Evolutionary conservation across 2,888 invertebrate species (phyloP), one percentile per base, ranked within the genome.

Genomic region (Holacanthella duospinosa): DNA sequence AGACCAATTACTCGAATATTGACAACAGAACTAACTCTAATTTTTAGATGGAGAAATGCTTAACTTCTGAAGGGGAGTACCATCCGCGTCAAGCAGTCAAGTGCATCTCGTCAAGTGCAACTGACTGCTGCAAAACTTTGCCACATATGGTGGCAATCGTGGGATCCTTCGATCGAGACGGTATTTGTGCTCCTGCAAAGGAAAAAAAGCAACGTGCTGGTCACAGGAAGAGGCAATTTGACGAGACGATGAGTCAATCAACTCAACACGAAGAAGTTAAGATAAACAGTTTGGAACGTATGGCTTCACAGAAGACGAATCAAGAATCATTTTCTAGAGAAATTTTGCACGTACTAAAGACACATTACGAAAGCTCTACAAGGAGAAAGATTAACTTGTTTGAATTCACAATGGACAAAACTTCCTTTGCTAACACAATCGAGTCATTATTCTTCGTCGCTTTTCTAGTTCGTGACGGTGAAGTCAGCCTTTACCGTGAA

Each of bases 401-500:
- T 29, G 66, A 68, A 25, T 68, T 68, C 55, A 59, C 61, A 0
- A 59, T 65, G 61, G 64, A 66, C 53, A 58, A 60, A 43, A 54
- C 48, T 16, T 64, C 64, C 0, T 55, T 66, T 27, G 48, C 62
- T 1, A 65, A 64, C 16, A 62, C 66, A 19, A 56, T 67, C 6
- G 63, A 67, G 57, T 62, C 62, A 12, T 43, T 67, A 4, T 67
- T 67, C 25, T 67, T 66, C 58, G 59, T 65, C 21, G 64, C 62
- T 25, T 69, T 68, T 55, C 53, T 68, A 9, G 66, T 66, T 27
- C 60, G 66, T 1, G 68, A 68, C 36, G 69, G 69, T 16, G 55
- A 57, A 12, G 64, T 66, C 9, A 4, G 29, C 29, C n/a, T 57
- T 29, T 27, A 57, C 6, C 29, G 21, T 29, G 21, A 29, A 57